These are phyloP conservation scores for Cephus pulcher DNA, from an alignment of 2,888 invertebrate genomes.

Conservation along the genomic window DNA sequence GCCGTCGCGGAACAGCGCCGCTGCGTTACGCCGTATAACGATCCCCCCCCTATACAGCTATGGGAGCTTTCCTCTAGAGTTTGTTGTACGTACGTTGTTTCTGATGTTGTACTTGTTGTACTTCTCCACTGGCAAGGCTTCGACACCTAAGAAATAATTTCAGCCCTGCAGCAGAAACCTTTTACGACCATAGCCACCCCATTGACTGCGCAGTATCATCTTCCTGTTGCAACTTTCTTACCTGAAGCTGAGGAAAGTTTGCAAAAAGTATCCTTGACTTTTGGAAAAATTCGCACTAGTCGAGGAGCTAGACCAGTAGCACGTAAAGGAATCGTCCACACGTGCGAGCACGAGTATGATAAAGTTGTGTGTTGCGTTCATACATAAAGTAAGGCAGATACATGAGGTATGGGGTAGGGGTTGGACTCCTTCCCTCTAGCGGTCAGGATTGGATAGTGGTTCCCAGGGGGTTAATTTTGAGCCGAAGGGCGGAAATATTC, in stretches of 20 bases:
- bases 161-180: background rate
- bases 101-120: background rate
- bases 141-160: background rate
- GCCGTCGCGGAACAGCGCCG: conserved; percentile 4
- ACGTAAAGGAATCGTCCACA: background rate
- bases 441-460: conserved; percentile 42
- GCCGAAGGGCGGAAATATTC: conserved; percentile 58
- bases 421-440: conserved; percentile 22
- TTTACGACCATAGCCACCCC: background rate
- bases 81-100: background rate
- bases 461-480: conserved; percentile 62
- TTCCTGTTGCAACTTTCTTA: background rate
- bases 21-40: background rate
- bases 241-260: background rate
- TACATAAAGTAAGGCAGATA: conserved; percentile 43
- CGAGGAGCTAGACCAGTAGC: background rate
- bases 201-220: background rate
- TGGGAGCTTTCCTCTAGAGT: background rate
- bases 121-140: background rate
- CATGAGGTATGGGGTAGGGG: conserved; percentile 12
- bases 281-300: background rate
- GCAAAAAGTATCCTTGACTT: background rate
- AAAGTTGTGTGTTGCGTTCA: conserved; percentile 42
- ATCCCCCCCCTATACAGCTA: background rate
- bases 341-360: conserved; percentile 24